Percentiles rank a stretch among this genome's conserved stretches.
phyloP scores from a whole-genome alignment of 1,140 invertebrate genomes.

The Pachypsylla venusta region DNA sequence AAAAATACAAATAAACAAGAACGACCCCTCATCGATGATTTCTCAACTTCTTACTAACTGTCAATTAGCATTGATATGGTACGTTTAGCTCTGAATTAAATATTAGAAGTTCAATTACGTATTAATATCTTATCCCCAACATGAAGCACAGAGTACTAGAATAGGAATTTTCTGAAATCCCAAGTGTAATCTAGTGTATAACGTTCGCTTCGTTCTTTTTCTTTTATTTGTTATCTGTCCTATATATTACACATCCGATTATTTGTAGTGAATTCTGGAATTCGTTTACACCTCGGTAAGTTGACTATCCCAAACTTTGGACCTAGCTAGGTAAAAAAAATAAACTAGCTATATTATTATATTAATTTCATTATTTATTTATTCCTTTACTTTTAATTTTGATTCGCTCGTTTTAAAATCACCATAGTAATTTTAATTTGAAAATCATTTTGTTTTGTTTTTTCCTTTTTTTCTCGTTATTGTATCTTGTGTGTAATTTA shows the following conservation, averaged over 20 bases:
- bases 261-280: slow-evolving; percentile 87
- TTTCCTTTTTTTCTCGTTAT: slow-evolving; percentile 20
- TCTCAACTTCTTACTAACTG: no score
- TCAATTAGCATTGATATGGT: no score
- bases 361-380: slow-evolving; percentile 13
- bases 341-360: slow-evolving; percentile 13
- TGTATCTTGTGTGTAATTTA: slow-evolving; percentile 32
- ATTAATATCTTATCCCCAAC: no score
- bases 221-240: slow-evolving; percentile 38
- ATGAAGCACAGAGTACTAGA: no score
- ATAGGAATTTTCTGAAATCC: no score
- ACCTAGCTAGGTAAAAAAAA: slow-evolving; percentile 9
- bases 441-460: neutral
- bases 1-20: no score
- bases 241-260: slow-evolving; percentile 18
- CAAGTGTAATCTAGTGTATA: no score
- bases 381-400: slow-evolving; percentile 19
- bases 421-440: slow-evolving; percentile 12
- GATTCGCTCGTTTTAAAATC: slow-evolving; percentile 29
- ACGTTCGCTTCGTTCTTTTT: slow-evolving; percentile 24
- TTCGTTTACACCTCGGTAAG: slow-evolving; percentile 93
- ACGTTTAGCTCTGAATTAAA: no score
- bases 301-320: slow-evolving; percentile 32
- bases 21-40: no score
- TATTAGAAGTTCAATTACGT: no score